phyloP scores from a whole-genome alignment of 37 sponge, comb jelly and placozoan species.

The Petrosia ficiformis region DNA sequence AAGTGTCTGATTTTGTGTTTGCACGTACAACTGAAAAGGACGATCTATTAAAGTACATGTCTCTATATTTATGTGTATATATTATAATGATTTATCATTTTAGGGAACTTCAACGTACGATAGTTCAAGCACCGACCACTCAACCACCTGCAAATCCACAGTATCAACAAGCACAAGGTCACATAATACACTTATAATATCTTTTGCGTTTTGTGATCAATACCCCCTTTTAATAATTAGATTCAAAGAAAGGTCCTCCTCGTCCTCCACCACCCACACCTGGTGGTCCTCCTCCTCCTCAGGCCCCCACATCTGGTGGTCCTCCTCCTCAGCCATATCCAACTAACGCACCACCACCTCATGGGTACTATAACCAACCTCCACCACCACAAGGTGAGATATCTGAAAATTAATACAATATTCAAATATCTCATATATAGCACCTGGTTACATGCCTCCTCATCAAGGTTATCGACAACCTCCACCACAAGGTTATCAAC shows the following conservation, averaged over 20 bases:
- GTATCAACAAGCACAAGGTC: conserved; percentile 39
- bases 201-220: not conserved
- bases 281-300: conserved; percentile 28
- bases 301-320: not conserved
- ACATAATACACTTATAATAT: not conserved
- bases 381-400: conserved; percentile 32
- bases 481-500: conserved; percentile 10
- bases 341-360: conserved; percentile 34
- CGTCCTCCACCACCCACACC: conserved; percentile 24
- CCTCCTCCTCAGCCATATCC: conserved; percentile 13
- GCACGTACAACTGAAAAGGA: conserved; percentile 97
- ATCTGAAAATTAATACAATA: not conserved
- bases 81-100: not conserved
- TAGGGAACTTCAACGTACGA: conserved; percentile 69
- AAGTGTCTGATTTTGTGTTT: conserved; percentile 87
- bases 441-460: no score
- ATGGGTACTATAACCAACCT: conserved; percentile 13
- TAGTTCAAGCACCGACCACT: conserved; percentile 32
- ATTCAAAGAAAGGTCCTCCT: conserved; percentile 18
- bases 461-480: conserved; percentile 25
- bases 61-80: conserved; percentile 2
- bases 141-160: conserved; percentile 22
- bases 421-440: no score
- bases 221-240: conserved; percentile 1
- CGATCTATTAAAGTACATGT: conserved; percentile 79